These are phyloP conservation scores for Taphrorychus bicolor DNA, from an alignment of 2,888 invertebrate genomes.

Conservation along the genomic window DNA sequence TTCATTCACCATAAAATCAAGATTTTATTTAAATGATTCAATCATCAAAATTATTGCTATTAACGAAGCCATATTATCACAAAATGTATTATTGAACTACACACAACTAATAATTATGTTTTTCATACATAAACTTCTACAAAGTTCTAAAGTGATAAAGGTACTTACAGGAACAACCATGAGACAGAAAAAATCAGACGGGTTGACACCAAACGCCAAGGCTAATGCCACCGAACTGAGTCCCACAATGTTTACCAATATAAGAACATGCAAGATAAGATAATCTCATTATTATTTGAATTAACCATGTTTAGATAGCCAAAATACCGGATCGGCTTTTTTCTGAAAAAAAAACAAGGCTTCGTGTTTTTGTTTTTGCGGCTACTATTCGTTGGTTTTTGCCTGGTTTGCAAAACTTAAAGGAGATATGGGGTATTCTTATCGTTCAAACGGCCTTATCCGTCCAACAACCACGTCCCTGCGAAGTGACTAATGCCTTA, in stretches of 20 bases:
- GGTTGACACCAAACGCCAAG: neutral
- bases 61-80: too few relatives aligned
- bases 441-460: neutral
- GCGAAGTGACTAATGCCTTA: constrained; percentile 16
- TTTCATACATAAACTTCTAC: too few relatives aligned
- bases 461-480: neutral
- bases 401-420: too few relatives aligned
- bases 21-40: too few relatives aligned
- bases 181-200: too few relatives aligned
- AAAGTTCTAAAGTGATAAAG: too few relatives aligned
- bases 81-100: too few relatives aligned
- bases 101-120: too few relatives aligned
- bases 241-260: neutral
- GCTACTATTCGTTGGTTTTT: neutral
- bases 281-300: neutral
- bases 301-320: neutral
- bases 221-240: neutral
- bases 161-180: too few relatives aligned
- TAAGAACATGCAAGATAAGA: neutral
- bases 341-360: neutral
- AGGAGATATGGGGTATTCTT: neutral
- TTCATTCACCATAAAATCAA: too few relatives aligned
- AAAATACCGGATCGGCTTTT: neutral
- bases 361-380: neutral
- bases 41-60: too few relatives aligned